Evolutionary conservation across 2,797 vertebrate genomes (phyloP), one percentile per base, ranked within the genome.

Genomic region (Rhinophrynus dorsalis): DNA sequence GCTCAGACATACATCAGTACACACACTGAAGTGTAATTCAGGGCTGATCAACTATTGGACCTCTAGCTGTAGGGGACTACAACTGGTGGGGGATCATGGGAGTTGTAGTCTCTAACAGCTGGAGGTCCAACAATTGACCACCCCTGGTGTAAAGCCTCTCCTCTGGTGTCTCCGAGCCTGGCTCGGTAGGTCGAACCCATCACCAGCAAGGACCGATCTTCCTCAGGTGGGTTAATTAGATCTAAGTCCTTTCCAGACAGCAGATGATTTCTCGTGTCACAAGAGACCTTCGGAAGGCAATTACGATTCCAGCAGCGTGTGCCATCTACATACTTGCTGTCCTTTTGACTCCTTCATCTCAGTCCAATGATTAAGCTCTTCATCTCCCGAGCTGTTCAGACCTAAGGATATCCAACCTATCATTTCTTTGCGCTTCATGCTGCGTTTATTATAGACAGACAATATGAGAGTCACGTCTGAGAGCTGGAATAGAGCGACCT

Each of bases 391-490:
- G 90, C 96, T 98, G 91, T 98, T 99, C 79, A 98, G 92, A 75
- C 97, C 97, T 52, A 99, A 84, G 13, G 96, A 97, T 83, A 99
- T 94, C 97, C 97, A 99, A 76, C 97, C 97, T 75, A 99, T 96
- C 95, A 98, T 94, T 89, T 98, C 96, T 76, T 96, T 98, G 2
- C 97, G 90, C 67, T 98, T 98, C 93, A 99, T 97, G 88, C 96
- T 98, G 87, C 97, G 95, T 75, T 95, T 98, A 80, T 96, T 97
- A 81, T 97, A 99, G 57, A 99, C 96, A 0, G 97, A 98, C 17
- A 99, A 87, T 80, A 99, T 97, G 74, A 99, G 96, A 0, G 97
- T 99, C 85, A 99, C 97, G 1, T 99, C 97, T 0, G 96, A 99
- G 9, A 99, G 94, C 79, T 99, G 97, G 85, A 99, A 99, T 1